A percentile compares a stretch with the other conserved stretches of the same genome.
These are phyloP conservation scores for Leptinotarsa lineolata DNA, from an alignment of 1,140 invertebrate genomes.

Conservation along the genomic window DNA sequence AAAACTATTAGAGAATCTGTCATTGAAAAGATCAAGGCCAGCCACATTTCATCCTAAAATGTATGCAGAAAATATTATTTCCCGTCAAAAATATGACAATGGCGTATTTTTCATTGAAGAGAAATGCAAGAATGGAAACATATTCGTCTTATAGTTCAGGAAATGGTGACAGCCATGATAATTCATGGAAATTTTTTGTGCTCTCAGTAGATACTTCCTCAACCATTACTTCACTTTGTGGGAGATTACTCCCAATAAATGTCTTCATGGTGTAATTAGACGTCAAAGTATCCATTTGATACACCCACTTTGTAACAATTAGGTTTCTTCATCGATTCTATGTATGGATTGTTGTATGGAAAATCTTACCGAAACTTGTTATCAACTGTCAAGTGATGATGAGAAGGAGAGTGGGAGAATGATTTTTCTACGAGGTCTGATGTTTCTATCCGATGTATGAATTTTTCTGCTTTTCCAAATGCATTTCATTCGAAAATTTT, in stretches of 20 bases:
- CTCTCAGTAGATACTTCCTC: background rate
- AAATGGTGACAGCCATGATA: background rate
- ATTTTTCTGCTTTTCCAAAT: too few species aligned
- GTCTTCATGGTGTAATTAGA: background rate
- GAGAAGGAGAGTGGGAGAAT: too few species aligned
- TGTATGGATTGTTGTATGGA: too few species aligned
- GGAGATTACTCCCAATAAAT: background rate
- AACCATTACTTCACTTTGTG: background rate
- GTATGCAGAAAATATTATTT: slow-evolving; percentile 16
- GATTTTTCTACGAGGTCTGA: too few species aligned
- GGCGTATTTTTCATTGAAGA: slow-evolving; percentile 9
- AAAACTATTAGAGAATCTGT: slow-evolving; percentile 17
- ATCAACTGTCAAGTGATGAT: too few species aligned
- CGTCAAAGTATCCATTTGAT: background rate
- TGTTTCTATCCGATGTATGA: too few species aligned
- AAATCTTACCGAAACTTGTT: too few species aligned
- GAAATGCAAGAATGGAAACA: background rate
- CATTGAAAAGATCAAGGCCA: slow-evolving; percentile 14
- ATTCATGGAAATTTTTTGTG: background rate
- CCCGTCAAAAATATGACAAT: slow-evolving; percentile 10
- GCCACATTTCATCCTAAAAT: background rate
- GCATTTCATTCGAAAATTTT: too few species aligned
- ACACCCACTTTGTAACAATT: background rate
- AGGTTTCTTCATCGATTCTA: background rate
- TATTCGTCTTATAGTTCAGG: background rate